These are phyloP conservation scores for Parazoanthus darwini DNA, from an alignment of 92 coral and sea anemone genomes.

Conservation along the genomic window DNA sequence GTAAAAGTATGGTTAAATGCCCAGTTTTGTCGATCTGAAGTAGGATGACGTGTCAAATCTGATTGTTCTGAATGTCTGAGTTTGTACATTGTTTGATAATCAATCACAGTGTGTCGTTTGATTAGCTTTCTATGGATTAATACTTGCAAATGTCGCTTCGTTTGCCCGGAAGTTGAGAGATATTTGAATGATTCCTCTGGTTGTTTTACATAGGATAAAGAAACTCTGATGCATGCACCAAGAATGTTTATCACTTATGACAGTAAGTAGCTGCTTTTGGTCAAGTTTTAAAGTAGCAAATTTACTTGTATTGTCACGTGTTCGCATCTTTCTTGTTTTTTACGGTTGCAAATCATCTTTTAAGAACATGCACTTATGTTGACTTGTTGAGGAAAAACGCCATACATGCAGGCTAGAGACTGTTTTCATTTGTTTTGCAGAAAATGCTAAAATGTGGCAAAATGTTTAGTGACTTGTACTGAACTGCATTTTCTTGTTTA, in stretches of 20 bases:
- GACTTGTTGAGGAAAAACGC: neutral
- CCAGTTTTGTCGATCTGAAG: too few species aligned
- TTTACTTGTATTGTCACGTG: too few species aligned
- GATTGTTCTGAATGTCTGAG: too few species aligned
- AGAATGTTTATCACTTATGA: constrained; percentile 97
- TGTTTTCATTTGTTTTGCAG: neutral
- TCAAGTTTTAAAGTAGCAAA: neutral
- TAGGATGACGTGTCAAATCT: too few species aligned
- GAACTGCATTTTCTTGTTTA: too few species aligned
- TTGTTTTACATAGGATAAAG: constrained; percentile 70
- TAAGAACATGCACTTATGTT: too few species aligned
- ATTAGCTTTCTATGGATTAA: too few species aligned
- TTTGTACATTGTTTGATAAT: neutral
- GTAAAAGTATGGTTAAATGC: too few species aligned
- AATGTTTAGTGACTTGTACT: too few species aligned
- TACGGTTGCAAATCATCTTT: neutral
- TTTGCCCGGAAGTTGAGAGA: neutral
- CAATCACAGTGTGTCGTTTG: neutral
- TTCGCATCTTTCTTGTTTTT: neutral
- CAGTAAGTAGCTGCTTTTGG: constrained; percentile 56
- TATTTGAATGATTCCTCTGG: neutral
- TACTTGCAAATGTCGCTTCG: neutral
- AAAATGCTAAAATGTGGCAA: neutral
- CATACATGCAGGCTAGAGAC: neutral
- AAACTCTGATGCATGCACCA: constrained; percentile 97